Evolutionary conservation across 2,888 invertebrate species (phyloP).

Genomic region (Pristionchus japonicus): DNA sequence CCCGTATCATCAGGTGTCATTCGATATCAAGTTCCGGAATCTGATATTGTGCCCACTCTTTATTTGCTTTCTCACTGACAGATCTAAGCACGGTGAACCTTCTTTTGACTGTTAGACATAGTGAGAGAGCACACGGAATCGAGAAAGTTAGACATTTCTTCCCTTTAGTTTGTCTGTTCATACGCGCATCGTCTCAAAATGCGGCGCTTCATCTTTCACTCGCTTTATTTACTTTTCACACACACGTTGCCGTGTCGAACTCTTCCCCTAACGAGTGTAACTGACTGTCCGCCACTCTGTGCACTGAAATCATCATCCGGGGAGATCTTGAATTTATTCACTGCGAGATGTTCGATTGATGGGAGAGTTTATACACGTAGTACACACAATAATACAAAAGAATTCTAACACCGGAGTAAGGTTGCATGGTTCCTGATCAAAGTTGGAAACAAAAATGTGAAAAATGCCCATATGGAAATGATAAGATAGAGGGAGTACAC

Average conservation of each 20-base stretch:
- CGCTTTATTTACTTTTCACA: slow-evolving; percentile 5
- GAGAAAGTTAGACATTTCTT: no score
- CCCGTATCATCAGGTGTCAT: neutral
- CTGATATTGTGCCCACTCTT: neutral
- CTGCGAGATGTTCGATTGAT: neutral
- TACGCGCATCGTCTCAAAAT: neutral
- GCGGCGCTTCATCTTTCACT: slow-evolving; percentile 34
- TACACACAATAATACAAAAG: neutral
- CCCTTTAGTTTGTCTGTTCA: neutral
- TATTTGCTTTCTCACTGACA: neutral
- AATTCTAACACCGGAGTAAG: neutral
- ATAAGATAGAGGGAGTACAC: neutral
- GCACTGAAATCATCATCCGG: neutral
- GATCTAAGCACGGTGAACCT: neutral
- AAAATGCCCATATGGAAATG: neutral
- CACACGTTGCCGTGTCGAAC: neutral
- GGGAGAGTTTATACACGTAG: neutral
- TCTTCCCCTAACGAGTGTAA: neutral
- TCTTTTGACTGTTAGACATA: neutral
- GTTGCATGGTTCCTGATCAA: neutral
- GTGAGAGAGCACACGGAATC: neutral
- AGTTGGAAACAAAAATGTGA: no score
- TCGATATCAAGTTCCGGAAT: neutral
- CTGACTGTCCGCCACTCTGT: neutral
- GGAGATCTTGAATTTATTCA: neutral